Evolutionary conservation across 2,797 vertebrate species (phyloP), one percentile per base, ranked within the genome.

Genomic region (Nothura maculosa): DNA sequence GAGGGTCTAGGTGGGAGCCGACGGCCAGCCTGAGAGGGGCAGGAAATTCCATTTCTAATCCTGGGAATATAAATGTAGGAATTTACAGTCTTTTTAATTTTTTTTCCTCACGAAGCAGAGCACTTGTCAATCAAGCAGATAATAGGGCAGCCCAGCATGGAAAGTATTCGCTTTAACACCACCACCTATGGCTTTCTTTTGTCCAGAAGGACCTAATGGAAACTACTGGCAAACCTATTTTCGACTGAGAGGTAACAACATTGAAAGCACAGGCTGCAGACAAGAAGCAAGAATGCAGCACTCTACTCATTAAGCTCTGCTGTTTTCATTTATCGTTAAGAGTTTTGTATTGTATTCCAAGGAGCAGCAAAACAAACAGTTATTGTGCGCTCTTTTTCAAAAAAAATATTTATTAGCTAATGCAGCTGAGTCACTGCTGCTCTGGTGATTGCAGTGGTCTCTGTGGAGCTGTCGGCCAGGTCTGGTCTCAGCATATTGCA

Each of bases 271-370:
- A 4, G 58, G 64, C 43, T 50, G 64, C 25, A 48, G 43, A 21
- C 22, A 1, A 30, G 77, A 9, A 34, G 52, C 18, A 2, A 4
- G 52, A 9, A 28, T 2, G 10, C 32, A 7, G 30, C 0, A 32
- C 32, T 47, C 50, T 10, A 0, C 34, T 66, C 58, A 5, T 66
- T 20, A 52, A 16, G 43, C 47, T 1, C 34, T 1, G 13, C n/a
- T 36, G 5, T 42, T 54, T 47, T 19, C 63, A 27, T 52, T 38
- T 45, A 11, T 8, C 3, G 21, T 54, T 32, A 3, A 14, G 82
- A 21, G 45, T 19, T 86, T 47, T 17, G 30, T 9, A 10, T 32
- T 32, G 77, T 60, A 7, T 83, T 60, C 50, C 0, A 2, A 60
- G 60, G 60, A 30, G 52, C 0, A 2, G 77, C 38, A 21, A 66